Conservation (phyloP, 2,888 invertebrate species). For the Noctua janthina region DNA sequence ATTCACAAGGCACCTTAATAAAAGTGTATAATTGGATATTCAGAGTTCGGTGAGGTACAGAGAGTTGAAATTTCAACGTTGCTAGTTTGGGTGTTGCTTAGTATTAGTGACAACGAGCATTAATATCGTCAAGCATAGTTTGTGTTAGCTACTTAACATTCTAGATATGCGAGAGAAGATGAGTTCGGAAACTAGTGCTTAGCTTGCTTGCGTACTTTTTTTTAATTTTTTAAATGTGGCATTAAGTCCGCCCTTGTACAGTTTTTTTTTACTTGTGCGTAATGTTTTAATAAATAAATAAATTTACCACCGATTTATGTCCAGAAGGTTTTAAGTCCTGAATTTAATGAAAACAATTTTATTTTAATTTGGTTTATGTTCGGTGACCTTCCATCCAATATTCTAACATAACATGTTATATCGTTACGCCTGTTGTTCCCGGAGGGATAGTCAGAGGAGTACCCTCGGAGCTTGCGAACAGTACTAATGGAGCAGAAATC, state of each 20-base stretch:
- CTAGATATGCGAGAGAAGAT: constrained; percentile 1
- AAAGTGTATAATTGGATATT: neutral
- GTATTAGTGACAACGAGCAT: neutral
- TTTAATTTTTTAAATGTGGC: too few relatives aligned
- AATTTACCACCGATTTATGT: neutral
- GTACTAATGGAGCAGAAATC: neutral
- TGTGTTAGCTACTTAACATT: constrained; percentile 13
- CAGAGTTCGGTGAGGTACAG: neutral
- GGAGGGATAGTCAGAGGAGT: neutral
- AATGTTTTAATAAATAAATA: too few relatives aligned
- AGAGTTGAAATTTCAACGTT: neutral
- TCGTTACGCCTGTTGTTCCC: neutral
- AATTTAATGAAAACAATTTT: neutral
- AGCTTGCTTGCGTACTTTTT: neutral
- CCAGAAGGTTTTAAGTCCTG: too few relatives aligned
- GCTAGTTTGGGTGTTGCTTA: neutral
- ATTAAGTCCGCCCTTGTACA: too few relatives aligned
- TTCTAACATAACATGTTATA: neutral
- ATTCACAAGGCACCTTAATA: neutral
- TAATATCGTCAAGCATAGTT: constrained; percentile 1
- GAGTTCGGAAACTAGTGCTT: neutral
- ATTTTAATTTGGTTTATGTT: neutral
- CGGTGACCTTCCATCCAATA: too few relatives aligned
- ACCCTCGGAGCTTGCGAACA: neutral
- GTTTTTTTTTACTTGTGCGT: too few relatives aligned